Percentiles rank a stretch among this genome's conserved stretches.
These are phyloP conservation scores for Miichthys miiuy DNA, from an alignment of 2,797 vertebrate genomes.

Conservation along the genomic window DNA sequence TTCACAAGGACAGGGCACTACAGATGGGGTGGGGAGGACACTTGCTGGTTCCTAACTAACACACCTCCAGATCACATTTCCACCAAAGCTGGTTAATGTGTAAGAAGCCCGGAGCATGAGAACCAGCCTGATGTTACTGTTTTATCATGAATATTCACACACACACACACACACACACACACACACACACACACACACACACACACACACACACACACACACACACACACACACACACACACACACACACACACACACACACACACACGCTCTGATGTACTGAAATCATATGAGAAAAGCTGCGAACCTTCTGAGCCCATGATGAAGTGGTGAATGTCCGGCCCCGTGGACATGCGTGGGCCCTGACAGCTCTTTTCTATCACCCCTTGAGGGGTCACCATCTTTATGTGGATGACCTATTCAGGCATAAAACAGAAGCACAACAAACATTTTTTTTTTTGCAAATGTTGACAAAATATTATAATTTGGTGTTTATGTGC, in stretches of 20 bases:
- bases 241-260: slow-evolving; percentile 12
- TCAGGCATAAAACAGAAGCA: slow-evolving; percentile 49
- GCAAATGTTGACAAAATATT: not conserved
- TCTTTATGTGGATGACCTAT: slow-evolving; percentile 96
- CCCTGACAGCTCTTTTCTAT: slow-evolving; percentile 98
- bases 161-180: slow-evolving; percentile 16
- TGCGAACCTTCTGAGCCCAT: slow-evolving; percentile 97
- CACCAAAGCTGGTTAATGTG: slow-evolving; percentile 73
- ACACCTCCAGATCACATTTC: slow-evolving; percentile 57
- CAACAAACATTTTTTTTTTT: slow-evolving; percentile 6
- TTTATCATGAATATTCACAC: slow-evolving; percentile 58
- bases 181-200: slow-evolving; percentile 27
- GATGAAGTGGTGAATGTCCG: slow-evolving; percentile 98
- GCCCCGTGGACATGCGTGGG: slow-evolving; percentile 97
- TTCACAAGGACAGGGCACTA: slow-evolving; percentile 80
- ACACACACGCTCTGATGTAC: slow-evolving; percentile 18
- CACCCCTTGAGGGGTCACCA: slow-evolving; percentile 96
- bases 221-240: slow-evolving; percentile 20
- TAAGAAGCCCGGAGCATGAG: slow-evolving; percentile 62
- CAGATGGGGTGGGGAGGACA: slow-evolving; percentile 69
- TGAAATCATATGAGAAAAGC: slow-evolving; percentile 32
- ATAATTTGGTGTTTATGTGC: not conserved
- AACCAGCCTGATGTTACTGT: slow-evolving; percentile 67
- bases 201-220: slow-evolving; percentile 22
- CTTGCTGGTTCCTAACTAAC: slow-evolving; percentile 65